Evolutionary conservation across 2,797 vertebrate genomes (phyloP), one percentile per base, ranked within the genome.

Genomic region (Lepilemur septentrionalis): DNA sequence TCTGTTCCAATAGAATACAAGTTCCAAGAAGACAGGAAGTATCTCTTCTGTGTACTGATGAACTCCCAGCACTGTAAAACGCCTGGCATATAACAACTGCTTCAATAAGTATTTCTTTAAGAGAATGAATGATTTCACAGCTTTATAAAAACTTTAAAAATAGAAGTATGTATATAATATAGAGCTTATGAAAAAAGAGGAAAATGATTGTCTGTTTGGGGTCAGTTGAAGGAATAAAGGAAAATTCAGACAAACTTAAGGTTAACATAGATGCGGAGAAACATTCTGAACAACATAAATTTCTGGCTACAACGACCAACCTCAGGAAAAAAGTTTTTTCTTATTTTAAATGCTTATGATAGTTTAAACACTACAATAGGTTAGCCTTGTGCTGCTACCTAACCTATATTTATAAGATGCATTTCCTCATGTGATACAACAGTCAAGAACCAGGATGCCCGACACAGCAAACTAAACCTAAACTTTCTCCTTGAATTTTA

Each of bases 71-170:
- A 59, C 30, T 55, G 48, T 6, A 78, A 72, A 72, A 89, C 75
- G 17, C 6, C 55, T 46, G 32, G 12, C 57, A 92, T 7, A 32
- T 38, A 88, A 48, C 30, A 73, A 86, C 55, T 86, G 63, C 73
- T 91, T 70, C 41, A 81, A 3, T 57, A 72, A 94, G 38, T 83
- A 93, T 75, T 91, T 73, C 67, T 92, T 82, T 85, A 88, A 95
- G 85, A 78, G 32, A 90, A 85, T 59, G 17, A 89, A 72, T 48
- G 32, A 87, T 72, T 69, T 46, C 5, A 87, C 13, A 76, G 17
- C 28, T 83, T 87, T 83, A 83, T 72, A 93, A 95, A 92, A 92
- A 48, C 13, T n/a, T 82, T 32, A 88, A 3, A 41, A 94, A 95
- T 12, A 79, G 6, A 75, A 87, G 23, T 57, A 90, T 72, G 38